Evolutionary conservation across 2,888 invertebrate species (phyloP), one percentile per base, ranked within the genome.

Genomic region (Gymnocheta viridis): DNA sequence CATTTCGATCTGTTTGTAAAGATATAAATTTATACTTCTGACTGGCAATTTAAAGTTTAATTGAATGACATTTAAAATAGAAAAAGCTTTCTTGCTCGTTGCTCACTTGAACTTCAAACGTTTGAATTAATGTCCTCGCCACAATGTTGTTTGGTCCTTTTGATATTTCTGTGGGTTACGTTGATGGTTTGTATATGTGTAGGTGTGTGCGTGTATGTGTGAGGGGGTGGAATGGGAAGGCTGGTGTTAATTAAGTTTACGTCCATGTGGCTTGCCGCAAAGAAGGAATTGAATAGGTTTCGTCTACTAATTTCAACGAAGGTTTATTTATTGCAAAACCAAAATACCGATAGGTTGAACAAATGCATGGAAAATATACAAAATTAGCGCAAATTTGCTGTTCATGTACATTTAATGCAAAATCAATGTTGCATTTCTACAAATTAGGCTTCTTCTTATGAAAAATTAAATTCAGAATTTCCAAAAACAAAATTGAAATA

Each of bases 191-290:
- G 24, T 60, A 38, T 19, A 10, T 38, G n/a, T 24, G 38, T 54
- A 17, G 1, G 35, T 17, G 24, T n/a, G n/a, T 73, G 58, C 1
- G 29, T 62, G 2, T 51, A 17, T 41, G 29, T 76, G 56, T 73
- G 44, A 12, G 58, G 19, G 41, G 14, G n/a, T n/a, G n/a, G n/a
- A n/a, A n/a, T n/a, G n/a, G n/a, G n/a, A n/a, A n/a, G 2, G 41
- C 14, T 54, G 74, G 78, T 69, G 64, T 79, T 85, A 85, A 85
- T 86, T 85, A 78, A 86, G 82, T 24, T 41, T 64, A 70, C 32
- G 38, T 62, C 2, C 54, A 60, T 62, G 49, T 17, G 51, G 47
- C 58, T 58, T 47, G 9, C 27, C 49, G 10, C 38, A 54, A 54
- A 64, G 49, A 17, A 17, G n/a, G 7, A 49, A 49, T 17, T 24